Conservation (phyloP, 2,888 invertebrate species). For the Seira ritae region DNA sequence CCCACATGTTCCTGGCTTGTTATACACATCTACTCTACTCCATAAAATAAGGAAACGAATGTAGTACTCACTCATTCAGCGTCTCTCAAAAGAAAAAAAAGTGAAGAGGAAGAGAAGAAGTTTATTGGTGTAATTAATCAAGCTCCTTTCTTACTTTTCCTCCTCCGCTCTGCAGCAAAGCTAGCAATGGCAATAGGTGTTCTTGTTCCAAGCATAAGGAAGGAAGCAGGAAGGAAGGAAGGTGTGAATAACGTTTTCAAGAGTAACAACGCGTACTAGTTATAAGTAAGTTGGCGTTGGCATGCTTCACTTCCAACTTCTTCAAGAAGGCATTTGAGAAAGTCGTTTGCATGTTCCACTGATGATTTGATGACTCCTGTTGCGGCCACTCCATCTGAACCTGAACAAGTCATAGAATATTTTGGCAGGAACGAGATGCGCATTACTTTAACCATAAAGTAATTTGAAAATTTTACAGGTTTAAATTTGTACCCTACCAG, state of each 20-base stretch:
- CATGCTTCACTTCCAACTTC: no score
- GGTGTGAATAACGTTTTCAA: slow-evolving; percentile 23
- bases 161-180: not conserved
- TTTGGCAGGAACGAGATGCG: no score
- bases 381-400: not conserved
- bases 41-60: not conserved
- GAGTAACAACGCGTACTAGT: no score
- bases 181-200: not conserved
- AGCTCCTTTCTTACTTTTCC: slow-evolving; percentile 38
- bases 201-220: slow-evolving; percentile 33
- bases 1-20: not conserved
- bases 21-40: not conserved
- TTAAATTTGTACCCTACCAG: no score
- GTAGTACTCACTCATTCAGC: not conserved
- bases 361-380: not conserved
- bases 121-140: slow-evolving; percentile 71
- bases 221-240: slow-evolving; percentile 42
- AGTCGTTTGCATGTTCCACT: no score
- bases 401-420: no score
- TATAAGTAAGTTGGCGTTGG: no score
- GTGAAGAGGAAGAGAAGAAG: slow-evolving; percentile 26
- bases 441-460: no score
- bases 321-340: no score
- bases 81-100: slow-evolving; percentile 10
- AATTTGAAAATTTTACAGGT: no score